Percentiles rank a stretch among this genome's conserved stretches.
phyloP scores from a whole-genome alignment of 2,888 invertebrate genomes.

The Ptycholaimellus sp. region DNA sequence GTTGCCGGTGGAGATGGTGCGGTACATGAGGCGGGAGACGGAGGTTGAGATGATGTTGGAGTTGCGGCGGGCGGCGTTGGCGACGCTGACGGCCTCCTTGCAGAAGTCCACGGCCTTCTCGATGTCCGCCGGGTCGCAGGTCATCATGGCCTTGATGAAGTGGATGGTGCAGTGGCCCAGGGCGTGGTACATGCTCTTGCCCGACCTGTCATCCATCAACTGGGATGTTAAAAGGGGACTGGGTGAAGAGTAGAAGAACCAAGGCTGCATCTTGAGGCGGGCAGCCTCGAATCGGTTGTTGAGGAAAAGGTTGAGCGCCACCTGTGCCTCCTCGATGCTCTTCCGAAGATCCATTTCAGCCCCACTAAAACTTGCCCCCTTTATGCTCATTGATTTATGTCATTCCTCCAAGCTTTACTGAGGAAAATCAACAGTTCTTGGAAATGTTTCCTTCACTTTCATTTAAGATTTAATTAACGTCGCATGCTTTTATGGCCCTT shows the following conservation, averaged over 20 bases:
- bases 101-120: background rate
- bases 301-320: slow-evolving; percentile 63
- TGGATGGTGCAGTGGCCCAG: slow-evolving; percentile 63
- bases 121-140: slow-evolving; percentile 49
- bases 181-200: slow-evolving; percentile 67
- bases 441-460: no score
- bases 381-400: no score
- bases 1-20: background rate
- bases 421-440: no score
- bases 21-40: no score
- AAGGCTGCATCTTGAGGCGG: slow-evolving; percentile 45
- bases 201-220: slow-evolving; percentile 40
- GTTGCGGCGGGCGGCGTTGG: no score
- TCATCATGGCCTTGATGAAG: slow-evolving; percentile 71
- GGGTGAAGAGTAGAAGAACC: background rate
- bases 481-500: no score
- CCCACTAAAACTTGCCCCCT: slow-evolving; percentile 14
- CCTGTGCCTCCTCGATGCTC: slow-evolving; percentile 49
- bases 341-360: slow-evolving; percentile 33
- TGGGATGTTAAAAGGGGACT: slow-evolving; percentile 1
- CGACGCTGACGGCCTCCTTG: no score
- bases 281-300: slow-evolving; percentile 69
- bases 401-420: no score
- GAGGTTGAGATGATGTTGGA: no score
- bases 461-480: no score